Evolutionary conservation across 2,113 vertebrate species (phyloP).

Genomic region (Antechinus flavipes): DNA sequence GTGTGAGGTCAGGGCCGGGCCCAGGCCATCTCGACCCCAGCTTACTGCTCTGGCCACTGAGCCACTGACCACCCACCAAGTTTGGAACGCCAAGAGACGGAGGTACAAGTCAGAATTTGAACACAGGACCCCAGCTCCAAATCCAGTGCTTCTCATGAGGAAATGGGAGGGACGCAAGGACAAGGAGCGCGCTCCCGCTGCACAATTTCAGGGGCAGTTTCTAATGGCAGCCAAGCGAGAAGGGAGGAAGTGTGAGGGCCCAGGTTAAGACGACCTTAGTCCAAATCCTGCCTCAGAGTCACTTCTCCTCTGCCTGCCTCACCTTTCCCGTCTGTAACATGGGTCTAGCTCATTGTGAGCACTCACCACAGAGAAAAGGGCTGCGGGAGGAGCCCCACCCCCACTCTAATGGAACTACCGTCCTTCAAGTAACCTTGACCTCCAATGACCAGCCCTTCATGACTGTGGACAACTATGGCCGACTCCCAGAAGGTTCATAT

Average conservation of each 20-base stretch:
- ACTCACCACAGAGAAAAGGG: neutral
- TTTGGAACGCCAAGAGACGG: neutral
- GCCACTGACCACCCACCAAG: no score
- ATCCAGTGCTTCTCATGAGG: neutral
- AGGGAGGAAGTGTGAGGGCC: neutral
- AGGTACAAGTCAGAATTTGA: neutral
- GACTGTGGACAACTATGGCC: neutral
- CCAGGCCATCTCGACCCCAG: neutral
- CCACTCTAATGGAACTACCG: neutral
- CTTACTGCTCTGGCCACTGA: neutral
- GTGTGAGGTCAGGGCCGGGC: no score
- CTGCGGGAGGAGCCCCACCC: neutral
- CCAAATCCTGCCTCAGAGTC: neutral
- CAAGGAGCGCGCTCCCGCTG: neutral
- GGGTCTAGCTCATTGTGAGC: no score
- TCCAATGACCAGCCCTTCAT: neutral
- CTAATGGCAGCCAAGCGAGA: neutral
- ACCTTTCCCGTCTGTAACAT: neutral
- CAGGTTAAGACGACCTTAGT: neutral
- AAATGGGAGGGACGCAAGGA: neutral
- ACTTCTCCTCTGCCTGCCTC: neutral
- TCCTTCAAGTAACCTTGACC: neutral
- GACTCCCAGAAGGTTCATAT: conserved; percentile 48
- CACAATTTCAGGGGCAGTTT: neutral
- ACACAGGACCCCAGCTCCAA: neutral